A percentile compares a stretch with the other conserved stretches of the same genome.
Evolutionary conservation across 2,797 vertebrate genomes (phyloP).

Genomic region (Oceanodroma leucorhoa): DNA sequence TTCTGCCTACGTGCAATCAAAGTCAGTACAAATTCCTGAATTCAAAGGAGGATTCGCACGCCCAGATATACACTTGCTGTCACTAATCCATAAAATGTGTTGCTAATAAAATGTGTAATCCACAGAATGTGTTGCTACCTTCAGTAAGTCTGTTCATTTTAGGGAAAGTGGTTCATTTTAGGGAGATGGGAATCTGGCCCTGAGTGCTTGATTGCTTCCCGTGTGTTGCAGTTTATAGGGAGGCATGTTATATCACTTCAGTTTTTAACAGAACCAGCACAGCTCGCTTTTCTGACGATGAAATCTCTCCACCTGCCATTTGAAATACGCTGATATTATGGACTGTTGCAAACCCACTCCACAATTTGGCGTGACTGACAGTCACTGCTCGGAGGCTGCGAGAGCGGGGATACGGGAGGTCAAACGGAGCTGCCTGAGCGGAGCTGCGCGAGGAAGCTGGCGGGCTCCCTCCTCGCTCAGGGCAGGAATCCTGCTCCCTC

Average conservation of each 20-base stretch:
- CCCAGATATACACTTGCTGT: not conserved
- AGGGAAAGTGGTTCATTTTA: not conserved
- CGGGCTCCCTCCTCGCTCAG: not conserved
- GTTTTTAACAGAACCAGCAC: not conserved
- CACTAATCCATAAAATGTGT: not conserved
- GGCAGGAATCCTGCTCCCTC: not conserved
- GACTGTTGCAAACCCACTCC: not conserved
- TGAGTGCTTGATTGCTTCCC: not conserved
- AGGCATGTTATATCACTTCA: not conserved
- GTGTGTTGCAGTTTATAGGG: not conserved
- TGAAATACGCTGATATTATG: not conserved
- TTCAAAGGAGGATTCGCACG: not conserved
- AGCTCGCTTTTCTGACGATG: not conserved
- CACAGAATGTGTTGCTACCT: not conserved
- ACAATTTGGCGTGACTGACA: not conserved
- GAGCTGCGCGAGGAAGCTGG: not conserved
- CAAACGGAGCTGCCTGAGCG: accelerated
- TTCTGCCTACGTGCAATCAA: not conserved
- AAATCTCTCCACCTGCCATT: not conserved
- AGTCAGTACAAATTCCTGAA: not conserved
- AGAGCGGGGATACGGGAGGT: accelerated
- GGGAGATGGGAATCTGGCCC: not conserved
- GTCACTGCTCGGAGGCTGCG: accelerated
- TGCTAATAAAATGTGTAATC: not conserved
- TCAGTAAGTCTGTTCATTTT: not conserved